Base-by-base conservation (phyloP, 2,113 vertebrate species). In the Tretioscincus oriximinensis region DNA sequence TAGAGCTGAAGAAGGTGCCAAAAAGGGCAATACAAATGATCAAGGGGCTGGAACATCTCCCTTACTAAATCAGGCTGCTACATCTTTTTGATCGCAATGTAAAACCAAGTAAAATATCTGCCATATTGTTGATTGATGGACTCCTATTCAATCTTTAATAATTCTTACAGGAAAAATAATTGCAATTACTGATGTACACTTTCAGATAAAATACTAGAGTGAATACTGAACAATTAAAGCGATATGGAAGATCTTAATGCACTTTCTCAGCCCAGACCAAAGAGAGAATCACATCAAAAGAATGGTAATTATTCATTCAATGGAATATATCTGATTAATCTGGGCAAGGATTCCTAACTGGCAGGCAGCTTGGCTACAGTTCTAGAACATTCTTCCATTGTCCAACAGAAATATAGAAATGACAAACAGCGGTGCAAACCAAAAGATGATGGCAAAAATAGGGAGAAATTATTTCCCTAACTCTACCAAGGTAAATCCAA, bases 371-470 rank as follows among this genome's bases (percentile, higher is more conserved):
- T 22, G 29, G 29, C 9, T 35, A 79, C 5, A 72, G 35, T 47
- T 80, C 20, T 61, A 72, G 41, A 80, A 51, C 31, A 12, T 71
- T 71, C 11, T 71, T 35, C 5, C 1, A 20, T 11, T 63, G 4
- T 49, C 29, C 69, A 24, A 49, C 7, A 63, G 1, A 73, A 45
- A n/a, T 4, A 63, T 18, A n/a, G 28, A 78, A 20, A 20, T 24
- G 24, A 45, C 49, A 70, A 45, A 26, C 60, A 18, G 31, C 24
- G 61, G 2, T n/a, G 2, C 24, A 61, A 35, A 70, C 35, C 60
- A 31, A 58, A 35, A 31, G 21, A 29, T 66, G 20, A 45, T 0
- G 0, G 0, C 1, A 45, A 18, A 51, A 26, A 35, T 0, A 41
- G 85, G 51, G 26, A 76, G 2, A 29, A 58, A 14, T 0, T 78